Evolutionary conservation across 2,113 vertebrate genomes (phyloP).

Genomic region (Psittacula cyanocephala): DNA sequence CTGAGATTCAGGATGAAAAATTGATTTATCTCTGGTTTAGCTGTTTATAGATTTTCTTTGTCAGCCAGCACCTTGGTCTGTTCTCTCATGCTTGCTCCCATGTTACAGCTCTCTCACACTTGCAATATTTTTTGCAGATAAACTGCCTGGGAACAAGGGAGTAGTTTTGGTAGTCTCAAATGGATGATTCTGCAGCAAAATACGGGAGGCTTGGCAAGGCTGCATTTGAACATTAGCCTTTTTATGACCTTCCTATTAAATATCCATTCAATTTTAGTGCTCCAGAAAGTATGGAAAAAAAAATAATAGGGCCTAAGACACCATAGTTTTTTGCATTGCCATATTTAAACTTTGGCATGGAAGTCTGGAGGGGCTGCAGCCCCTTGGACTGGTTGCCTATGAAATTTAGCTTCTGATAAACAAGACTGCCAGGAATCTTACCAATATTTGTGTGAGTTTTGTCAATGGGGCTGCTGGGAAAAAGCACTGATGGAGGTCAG

Average conservation of each 20-base stretch:
- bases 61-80: background rate
- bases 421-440: background rate
- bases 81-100: rapidly evolving
- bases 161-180: background rate
- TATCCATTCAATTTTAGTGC: background rate
- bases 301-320: background rate
- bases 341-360: background rate
- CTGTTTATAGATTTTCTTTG: background rate
- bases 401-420: background rate
- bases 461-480: background rate
- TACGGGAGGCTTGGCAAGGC: background rate
- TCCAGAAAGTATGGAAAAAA: background rate
- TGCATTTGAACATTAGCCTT: background rate
- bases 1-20: background rate
- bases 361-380: background rate
- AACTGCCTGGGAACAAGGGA: background rate
- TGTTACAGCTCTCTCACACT: background rate
- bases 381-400: background rate
- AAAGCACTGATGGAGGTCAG: rapidly evolving
- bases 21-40: background rate
- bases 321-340: background rate
- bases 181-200: background rate
- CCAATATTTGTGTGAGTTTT: no score
- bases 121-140: background rate
- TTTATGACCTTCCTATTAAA: background rate